phyloP scores from a whole-genome alignment of 2,113 vertebrate genomes.

The Epinephelus moara region DNA sequence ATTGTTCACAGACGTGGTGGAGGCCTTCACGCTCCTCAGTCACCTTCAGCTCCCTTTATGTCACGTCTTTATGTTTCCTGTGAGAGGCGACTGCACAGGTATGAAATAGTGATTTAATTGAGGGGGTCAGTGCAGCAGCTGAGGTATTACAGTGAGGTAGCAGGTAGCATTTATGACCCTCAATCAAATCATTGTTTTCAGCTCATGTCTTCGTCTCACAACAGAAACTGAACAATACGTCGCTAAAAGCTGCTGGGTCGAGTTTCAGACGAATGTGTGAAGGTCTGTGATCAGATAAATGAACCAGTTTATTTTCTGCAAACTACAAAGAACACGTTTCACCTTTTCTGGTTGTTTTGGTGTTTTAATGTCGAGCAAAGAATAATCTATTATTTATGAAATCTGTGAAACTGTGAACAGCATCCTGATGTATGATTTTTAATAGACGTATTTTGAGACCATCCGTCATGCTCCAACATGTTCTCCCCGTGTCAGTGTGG shows the following conservation, averaged over 20 bases:
- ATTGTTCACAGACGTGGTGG: neutral
- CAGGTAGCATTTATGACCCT: constrained; percentile 23
- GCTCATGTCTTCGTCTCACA: neutral
- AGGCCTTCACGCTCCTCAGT: neutral
- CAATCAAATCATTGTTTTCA: constrained; percentile 31
- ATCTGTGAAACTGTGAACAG: too few relatives aligned
- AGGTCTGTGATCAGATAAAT: neutral
- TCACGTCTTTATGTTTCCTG: neutral
- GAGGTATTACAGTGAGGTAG: neutral
- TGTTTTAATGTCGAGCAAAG: too few relatives aligned
- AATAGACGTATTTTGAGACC: too few relatives aligned
- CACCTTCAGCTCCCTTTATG: neutral
- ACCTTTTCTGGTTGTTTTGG: too few relatives aligned
- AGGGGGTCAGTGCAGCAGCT: constrained; percentile 14
- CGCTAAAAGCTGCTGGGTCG: neutral
- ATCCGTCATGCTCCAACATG: too few relatives aligned
- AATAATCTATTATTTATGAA: too few relatives aligned
- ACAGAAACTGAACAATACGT: neutral
- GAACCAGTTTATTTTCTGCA: neutral
- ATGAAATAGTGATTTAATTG: constrained; percentile 34
- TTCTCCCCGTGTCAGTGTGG: too few relatives aligned
- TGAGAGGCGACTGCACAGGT: neutral
- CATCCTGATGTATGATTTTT: too few relatives aligned
- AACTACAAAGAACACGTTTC: too few relatives aligned
- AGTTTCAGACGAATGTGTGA: neutral